phyloP scores from a whole-genome alignment of 2,113 vertebrate genomes.

The Macrotus californicus region DNA sequence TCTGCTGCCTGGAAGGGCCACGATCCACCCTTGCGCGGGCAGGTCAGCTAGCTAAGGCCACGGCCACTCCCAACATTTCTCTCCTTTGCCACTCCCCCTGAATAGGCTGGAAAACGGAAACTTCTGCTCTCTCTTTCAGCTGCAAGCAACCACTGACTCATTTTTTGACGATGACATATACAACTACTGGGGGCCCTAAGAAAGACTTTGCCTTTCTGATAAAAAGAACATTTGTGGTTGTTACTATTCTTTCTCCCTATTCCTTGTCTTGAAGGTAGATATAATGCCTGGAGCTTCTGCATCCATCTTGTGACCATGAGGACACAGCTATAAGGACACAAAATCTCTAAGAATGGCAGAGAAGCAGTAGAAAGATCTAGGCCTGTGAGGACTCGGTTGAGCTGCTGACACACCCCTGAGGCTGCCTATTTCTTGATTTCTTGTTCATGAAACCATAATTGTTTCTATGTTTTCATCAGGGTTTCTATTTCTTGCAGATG shows the following conservation, averaged over 20 bases:
- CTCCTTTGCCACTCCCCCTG: not conserved
- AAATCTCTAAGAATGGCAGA: not conserved
- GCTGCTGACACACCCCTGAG: not conserved
- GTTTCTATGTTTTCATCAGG: not conserved
- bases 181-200: not conserved
- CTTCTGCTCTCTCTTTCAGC: not conserved
- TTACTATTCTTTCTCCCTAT: not conserved
- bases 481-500: slow-evolving; percentile 16
- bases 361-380: not conserved
- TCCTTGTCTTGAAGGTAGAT: not conserved
- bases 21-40: not conserved
- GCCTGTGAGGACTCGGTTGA: not conserved
- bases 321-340: not conserved
- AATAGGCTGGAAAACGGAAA: not conserved
- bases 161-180: not conserved
- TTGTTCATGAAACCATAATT: not conserved
- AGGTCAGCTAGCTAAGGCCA: not conserved
- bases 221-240: not conserved
- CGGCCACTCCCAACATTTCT: not conserved
- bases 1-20: not conserved
- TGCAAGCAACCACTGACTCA: not conserved
- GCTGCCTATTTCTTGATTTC: not conserved
- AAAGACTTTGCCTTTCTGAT: slow-evolving; percentile 10
- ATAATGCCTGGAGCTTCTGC: not conserved
- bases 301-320: not conserved